Percentiles rank a stretch among this genome's conserved stretches.
Evolutionary conservation across 23 tunicate species (phyloP).

Genomic region (Aplidium turbinatum): DNA sequence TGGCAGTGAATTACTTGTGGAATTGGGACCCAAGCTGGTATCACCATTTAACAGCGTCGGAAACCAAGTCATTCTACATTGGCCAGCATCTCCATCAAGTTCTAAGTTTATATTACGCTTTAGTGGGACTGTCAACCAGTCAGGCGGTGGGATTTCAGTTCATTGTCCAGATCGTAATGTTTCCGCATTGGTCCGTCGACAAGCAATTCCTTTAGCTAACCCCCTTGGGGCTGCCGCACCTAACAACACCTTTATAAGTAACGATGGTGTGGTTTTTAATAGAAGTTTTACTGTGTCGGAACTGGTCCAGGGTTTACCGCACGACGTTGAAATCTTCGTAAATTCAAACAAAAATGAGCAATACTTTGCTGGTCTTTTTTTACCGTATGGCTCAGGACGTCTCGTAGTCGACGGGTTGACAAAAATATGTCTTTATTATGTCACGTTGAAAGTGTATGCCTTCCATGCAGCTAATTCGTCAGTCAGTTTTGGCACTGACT

Average conservation of each 20-base stretch:
- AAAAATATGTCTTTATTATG: slow-evolving; percentile 59
- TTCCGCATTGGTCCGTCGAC: slow-evolving; percentile 44
- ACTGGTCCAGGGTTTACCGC: background rate
- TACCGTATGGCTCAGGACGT: slow-evolving; percentile 20
- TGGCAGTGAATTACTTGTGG: too few relatives aligned
- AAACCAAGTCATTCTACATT: slow-evolving; percentile 46
- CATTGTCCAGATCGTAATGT: slow-evolving; percentile 51
- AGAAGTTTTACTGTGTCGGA: slow-evolving; percentile 28
- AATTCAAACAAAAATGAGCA: slow-evolving; percentile 9
- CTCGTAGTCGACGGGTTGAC: slow-evolving; percentile 61
- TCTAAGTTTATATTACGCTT: slow-evolving; percentile 37
- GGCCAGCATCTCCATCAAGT: slow-evolving; percentile 4
- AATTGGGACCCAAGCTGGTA: slow-evolving; percentile 48
- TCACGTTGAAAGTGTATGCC: slow-evolving; percentile 31
- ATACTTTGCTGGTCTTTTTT: slow-evolving; percentile 62
- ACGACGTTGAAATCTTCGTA: slow-evolving; percentile 11
- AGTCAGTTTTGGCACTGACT: too few relatives aligned
- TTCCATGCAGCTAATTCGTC: too few relatives aligned
- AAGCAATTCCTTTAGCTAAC: slow-evolving; percentile 66
- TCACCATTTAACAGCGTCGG: slow-evolving; percentile 25
- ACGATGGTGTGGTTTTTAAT: slow-evolving; percentile 11
- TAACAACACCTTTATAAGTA: slow-evolving; percentile 19
- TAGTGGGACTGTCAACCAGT: slow-evolving; percentile 41
- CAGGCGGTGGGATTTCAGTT: slow-evolving; percentile 50
- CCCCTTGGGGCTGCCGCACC: slow-evolving; percentile 50